Evolutionary conservation across 2,113 vertebrate species (phyloP), one percentile per base, ranked within the genome.

Genomic region (Carassius carassius): DNA sequence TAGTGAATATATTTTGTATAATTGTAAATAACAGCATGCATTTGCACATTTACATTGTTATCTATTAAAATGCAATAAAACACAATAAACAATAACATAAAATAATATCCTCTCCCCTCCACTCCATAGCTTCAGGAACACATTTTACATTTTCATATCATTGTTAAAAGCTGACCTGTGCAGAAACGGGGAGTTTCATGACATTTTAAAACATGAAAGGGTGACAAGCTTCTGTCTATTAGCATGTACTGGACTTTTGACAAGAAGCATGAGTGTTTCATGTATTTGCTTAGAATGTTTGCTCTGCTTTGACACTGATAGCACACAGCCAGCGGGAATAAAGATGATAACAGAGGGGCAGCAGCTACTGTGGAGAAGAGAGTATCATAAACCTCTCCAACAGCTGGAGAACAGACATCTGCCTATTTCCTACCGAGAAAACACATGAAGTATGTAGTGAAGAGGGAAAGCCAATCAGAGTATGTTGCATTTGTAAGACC

Each of bases 341-440:
- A 77, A 35, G 41, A 63, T 47, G 70, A 75, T 29, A n/a, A 41
- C 16, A 47, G 25, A 11, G 17, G 13, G 32, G 41, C 67, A 51
- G 58, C 72, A 62, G 72, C 82, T 84, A 23, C 70, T 37, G 25
- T 41, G 76, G 76, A 37, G 54, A 54, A 78, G 47, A 75, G 14
- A 51, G 51, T 37, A 78, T 60, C 76, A 78, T 78, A 60, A 37
- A 78, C 76, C 54, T n/a, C 29, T 78, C 32, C 54, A 78, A 9
- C 76, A 78, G 51, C 74, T 62, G 51, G 23, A 78, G 51, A 58
- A 73, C 60, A 60, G 77, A 74, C 37, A 35, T 10, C 76, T 58
- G 76, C 12, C 56, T 58, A 62, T 78, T 72, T 21, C 81, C 67
- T 70, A 84, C 86, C 87, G 75, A 88, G 49, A 88, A 69, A 13